Evolutionary conservation across 2,113 vertebrate species (phyloP).

Genomic region (Theropithecus gelada): DNA sequence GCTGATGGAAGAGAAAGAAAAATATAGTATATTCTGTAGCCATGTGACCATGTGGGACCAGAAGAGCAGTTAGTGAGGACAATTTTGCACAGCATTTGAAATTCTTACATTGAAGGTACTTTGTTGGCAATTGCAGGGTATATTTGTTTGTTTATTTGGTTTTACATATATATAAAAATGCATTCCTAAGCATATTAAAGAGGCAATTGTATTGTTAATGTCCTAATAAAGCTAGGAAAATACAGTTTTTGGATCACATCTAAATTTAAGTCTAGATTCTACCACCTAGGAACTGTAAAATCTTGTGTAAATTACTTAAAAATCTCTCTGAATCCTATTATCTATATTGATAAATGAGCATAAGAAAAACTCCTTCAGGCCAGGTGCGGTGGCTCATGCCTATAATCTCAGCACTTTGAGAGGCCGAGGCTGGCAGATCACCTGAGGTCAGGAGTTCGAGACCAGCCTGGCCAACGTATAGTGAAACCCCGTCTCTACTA

Average conservation of each 20-base stretch:
- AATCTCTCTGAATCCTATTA: background rate
- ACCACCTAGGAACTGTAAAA: background rate
- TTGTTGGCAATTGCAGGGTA: background rate
- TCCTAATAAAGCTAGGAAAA: background rate
- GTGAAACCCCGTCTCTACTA: no score
- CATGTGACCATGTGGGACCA: background rate
- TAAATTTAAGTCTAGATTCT: background rate
- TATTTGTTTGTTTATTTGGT: background rate
- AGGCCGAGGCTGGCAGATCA: no score
- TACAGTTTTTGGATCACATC: background rate
- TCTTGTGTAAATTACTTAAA: background rate
- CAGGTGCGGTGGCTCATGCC: no score
- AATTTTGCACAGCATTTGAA: background rate
- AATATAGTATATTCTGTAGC: background rate
- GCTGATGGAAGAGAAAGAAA: background rate
- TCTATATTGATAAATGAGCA: background rate
- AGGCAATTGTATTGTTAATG: background rate
- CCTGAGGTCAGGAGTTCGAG: no score
- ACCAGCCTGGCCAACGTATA: no score
- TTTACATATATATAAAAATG: background rate
- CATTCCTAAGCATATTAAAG: background rate
- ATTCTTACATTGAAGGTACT: background rate
- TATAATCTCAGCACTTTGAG: no score
- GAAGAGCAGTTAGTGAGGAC: background rate
- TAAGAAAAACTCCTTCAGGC: background rate